A percentile compares a stretch with the other conserved stretches of the same genome.
Evolutionary conservation across 1,140 invertebrate species (phyloP).

Genomic region (Pomacea maculata): DNA sequence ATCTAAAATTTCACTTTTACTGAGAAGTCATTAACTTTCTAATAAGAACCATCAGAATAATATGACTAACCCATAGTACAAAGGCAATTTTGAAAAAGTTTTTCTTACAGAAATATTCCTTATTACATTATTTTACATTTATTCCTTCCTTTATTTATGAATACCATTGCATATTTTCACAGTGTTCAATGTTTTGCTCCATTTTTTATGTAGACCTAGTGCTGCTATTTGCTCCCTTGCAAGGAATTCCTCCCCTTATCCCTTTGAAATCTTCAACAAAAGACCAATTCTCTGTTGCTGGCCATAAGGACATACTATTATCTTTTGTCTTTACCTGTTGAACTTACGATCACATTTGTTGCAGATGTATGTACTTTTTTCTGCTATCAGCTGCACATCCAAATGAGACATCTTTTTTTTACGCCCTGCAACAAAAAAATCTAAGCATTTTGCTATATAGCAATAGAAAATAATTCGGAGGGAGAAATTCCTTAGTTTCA

Average conservation of each 20-base stretch:
- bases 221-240: too few species aligned
- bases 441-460: not conserved
- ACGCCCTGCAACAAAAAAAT: slow-evolving; percentile 19
- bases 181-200: too few species aligned
- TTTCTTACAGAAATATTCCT: too few species aligned
- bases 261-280: too few species aligned
- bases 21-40: not conserved
- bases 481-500: too few species aligned
- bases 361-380: slow-evolving; percentile 51
- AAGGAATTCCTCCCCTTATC: too few species aligned
- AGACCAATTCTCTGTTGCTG: too few species aligned
- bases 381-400: slow-evolving; percentile 37
- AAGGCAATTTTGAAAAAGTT: not conserved
- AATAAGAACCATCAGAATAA: not conserved
- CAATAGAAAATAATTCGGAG: not conserved
- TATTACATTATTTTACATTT: too few species aligned
- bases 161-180: not conserved
- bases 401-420: slow-evolving; percentile 29
- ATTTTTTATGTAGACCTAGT: too few species aligned
- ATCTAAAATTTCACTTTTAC: not conserved
- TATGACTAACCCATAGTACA: not conserved
- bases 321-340: slow-evolving; percentile 41
- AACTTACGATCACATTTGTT: slow-evolving; percentile 52
- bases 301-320: too few species aligned
- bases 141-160: not conserved